Conservation (phyloP, 2,113 vertebrate genomes). For the Tenebrosternarchus preto region DNA sequence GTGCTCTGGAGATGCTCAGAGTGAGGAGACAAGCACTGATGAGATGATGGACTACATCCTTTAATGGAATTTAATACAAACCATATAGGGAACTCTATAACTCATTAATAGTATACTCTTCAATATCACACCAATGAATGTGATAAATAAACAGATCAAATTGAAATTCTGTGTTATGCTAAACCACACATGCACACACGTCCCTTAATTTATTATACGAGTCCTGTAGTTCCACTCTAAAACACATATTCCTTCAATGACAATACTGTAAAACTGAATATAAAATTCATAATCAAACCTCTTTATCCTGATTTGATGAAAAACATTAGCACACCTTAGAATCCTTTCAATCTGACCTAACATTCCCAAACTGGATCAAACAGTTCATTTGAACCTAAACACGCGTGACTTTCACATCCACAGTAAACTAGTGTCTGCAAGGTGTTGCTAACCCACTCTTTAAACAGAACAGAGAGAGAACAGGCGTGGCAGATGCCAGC, state of each 20-base stretch:
- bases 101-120: conserved; percentile 23
- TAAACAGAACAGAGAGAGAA: not conserved
- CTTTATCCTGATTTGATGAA: conserved; percentile 28
- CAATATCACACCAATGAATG: not conserved
- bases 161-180: too few relatives aligned
- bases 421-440: conserved; percentile 12
- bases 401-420: not conserved
- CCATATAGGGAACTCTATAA: not conserved
- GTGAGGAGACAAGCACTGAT: conserved; percentile 37
- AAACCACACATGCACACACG: too few relatives aligned
- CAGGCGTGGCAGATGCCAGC: conserved; percentile 11
- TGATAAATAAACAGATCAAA: too few relatives aligned
- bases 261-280: conserved; percentile 16
- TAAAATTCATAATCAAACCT: conserved; percentile 18
- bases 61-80: conserved; percentile 39
- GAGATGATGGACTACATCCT: conserved; percentile 35
- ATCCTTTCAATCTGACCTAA: conserved; percentile 1
- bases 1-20: conserved; percentile 30
- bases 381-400: conserved; percentile 16
- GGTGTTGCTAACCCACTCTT: not conserved
- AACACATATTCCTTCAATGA: not conserved
- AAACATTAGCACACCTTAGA: not conserved
- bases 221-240: not conserved
- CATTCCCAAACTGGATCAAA: conserved; percentile 25
- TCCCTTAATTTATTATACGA: not conserved